Percentiles rank a stretch among this genome's conserved stretches.
Evolutionary conservation across 2,888 invertebrate genomes (phyloP).

Genomic region (Campoplex nolae): DNA sequence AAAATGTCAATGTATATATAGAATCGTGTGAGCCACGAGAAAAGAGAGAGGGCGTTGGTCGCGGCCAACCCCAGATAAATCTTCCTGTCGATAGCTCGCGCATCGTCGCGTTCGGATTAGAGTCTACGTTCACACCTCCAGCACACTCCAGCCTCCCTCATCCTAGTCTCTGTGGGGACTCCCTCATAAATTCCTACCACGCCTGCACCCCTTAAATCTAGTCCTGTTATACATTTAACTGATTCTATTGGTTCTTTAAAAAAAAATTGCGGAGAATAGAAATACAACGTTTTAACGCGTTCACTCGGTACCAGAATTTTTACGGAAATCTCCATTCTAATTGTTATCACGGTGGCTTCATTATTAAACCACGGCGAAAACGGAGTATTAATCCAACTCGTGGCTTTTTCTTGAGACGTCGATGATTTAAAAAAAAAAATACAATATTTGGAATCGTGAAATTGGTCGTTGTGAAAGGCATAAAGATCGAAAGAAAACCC

Average conservation of each 20-base stretch:
- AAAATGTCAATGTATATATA: slow-evolving; percentile 31
- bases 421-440: background rate
- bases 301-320: slow-evolving; percentile 27
- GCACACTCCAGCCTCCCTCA: slow-evolving; percentile 69
- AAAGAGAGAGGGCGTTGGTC: slow-evolving; percentile 61
- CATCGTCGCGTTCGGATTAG: slow-evolving; percentile 80
- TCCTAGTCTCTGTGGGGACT: slow-evolving; percentile 39
- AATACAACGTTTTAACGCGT: slow-evolving; percentile 4
- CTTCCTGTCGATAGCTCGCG: slow-evolving; percentile 83
- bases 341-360: background rate
- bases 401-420: background rate
- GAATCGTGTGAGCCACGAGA: slow-evolving; percentile 9
- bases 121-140: slow-evolving; percentile 82
- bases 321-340: background rate
- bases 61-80: slow-evolving; percentile 80
- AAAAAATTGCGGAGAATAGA: slow-evolving; percentile 27
- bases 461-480: background rate
- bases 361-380: background rate
- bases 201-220: slow-evolving; percentile 41
- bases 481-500: no score
- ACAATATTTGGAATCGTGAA: background rate
- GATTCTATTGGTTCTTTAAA: slow-evolving; percentile 50
- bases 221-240: slow-evolving; percentile 69
- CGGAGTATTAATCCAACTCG: background rate
- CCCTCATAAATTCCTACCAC: slow-evolving; percentile 43